Evolutionary conservation across 2,113 vertebrate genomes (phyloP), one percentile per base, ranked within the genome.

Genomic region (Phylloscopus whistleri): DNA sequence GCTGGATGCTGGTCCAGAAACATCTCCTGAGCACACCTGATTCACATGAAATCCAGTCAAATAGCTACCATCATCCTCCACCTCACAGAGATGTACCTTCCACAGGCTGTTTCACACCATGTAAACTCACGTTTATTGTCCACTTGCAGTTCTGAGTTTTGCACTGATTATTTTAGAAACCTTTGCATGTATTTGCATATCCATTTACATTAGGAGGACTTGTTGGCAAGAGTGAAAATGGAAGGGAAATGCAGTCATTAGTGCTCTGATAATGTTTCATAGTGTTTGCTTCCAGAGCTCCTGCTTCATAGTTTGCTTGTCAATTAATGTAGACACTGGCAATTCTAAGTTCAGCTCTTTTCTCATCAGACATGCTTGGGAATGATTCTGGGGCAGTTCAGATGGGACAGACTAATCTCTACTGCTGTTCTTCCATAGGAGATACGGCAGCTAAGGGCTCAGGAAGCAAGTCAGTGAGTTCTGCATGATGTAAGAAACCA

Each of bases 121-220:
- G 16, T 8, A 55, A 86, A 69, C 39, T 55, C 0, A 9, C 3
- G 0, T 48, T 76, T 81, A 1, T 0, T 0, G 0, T 75, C 44
- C 8, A 9, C n/a, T 83, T 83, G 35, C 18, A 90, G 21, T 6
- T 35, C n/a, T 63, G 70, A 84, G 37, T 41, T 78, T 84, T 82
- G 43, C 28, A 72, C 5, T 10, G 11, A 68, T 77, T 73, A 37
- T 48, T 90, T 76, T 72, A 5, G 15, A 64, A 72, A 68, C 0
- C n/a, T 73, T 90, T 73, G 15, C 15, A 37, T 39, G 3, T 51
- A 49, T 72, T 67, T 93, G 26, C 37, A n/a, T 72, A 75, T 6
- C 6, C 3, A 33, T 70, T 76, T 73, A 22, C 66, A 7, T 78
- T 43, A 59, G 5, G 48, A 58, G 43, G 13, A 31, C 46, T 70